A percentile compares a stretch with the other conserved stretches of the same genome.
Conservation (phyloP, 2,113 vertebrate species). For the Mugil cephalus region DNA sequence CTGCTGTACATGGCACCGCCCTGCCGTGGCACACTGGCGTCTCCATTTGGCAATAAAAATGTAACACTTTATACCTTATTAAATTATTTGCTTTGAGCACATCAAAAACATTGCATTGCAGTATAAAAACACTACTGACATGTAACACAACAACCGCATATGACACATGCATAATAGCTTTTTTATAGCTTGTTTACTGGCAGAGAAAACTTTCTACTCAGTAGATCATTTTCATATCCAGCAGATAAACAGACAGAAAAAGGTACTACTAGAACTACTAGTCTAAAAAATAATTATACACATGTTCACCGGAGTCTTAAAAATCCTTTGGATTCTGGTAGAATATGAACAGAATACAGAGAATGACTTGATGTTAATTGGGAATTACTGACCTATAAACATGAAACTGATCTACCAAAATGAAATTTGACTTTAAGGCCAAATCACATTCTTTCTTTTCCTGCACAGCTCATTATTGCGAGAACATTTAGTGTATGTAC, state of each 20-base stretch:
- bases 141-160: slow-evolving; percentile 23
- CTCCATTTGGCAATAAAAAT: slow-evolving; percentile 35
- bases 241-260: slow-evolving; percentile 2
- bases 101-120: slow-evolving; percentile 20
- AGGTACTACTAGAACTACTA: no score
- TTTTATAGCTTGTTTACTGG: slow-evolving; percentile 17
- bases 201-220: slow-evolving; percentile 42
- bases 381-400: slow-evolving; percentile 4
- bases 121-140: slow-evolving; percentile 52
- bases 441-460: slow-evolving; percentile 14
- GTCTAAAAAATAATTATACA: not conserved
- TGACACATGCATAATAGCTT: slow-evolving; percentile 17
- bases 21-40: slow-evolving; percentile 35
- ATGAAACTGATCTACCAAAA: slow-evolving; percentile 3
- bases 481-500: slow-evolving; percentile 31
- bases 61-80: slow-evolving; percentile 2
- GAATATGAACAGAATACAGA: not conserved
- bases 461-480: slow-evolving; percentile 20
- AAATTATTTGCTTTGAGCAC: slow-evolving; percentile 30
- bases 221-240: slow-evolving; percentile 17
- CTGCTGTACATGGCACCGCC: slow-evolving; percentile 14
- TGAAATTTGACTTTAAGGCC: not conserved
- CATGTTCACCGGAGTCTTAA: slow-evolving; percentile 6
- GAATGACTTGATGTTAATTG: not conserved
- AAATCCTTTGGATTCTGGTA: not conserved